Percentiles rank a stretch among this genome's conserved stretches.
These are phyloP conservation scores for Tetheella fluctuosa DNA, from an alignment of 2,888 invertebrate species.

Conservation along the genomic window DNA sequence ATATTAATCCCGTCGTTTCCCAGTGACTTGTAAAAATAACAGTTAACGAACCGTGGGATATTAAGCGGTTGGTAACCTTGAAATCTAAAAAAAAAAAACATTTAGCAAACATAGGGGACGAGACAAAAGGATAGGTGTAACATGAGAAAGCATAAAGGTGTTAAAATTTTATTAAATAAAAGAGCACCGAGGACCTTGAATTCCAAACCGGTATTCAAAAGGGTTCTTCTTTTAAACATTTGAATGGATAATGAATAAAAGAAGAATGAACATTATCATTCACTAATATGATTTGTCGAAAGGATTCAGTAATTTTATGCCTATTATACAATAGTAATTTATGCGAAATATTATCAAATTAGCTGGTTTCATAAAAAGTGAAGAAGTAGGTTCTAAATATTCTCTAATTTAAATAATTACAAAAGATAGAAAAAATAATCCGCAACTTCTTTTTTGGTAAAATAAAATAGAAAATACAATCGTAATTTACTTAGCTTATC, in stretches of 20 bases:
- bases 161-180: conserved; percentile 42
- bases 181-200: conserved; percentile 42
- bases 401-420: background rate
- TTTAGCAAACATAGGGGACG: conserved; percentile 62
- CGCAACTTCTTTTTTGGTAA: background rate
- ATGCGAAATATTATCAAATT: conserved; percentile 16
- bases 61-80: conserved; percentile 45
- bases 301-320: conserved; percentile 25
- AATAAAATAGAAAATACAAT: background rate
- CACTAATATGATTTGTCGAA: conserved; percentile 7
- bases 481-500: background rate
- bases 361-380: background rate
- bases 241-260: conserved; percentile 34
- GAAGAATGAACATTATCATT: conserved; percentile 13
- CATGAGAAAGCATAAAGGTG: conserved; percentile 45
- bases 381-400: background rate
- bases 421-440: too few relatives aligned
- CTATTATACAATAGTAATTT: conserved; percentile 36
- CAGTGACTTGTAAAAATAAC: conserved; percentile 22
- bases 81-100: conserved; percentile 48
- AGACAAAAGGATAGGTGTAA: conserved; percentile 42
- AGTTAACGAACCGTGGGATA: conserved; percentile 51
- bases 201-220: conserved; percentile 28
- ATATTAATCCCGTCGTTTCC: background rate
- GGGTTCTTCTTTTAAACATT: conserved; percentile 37